These are phyloP conservation scores for Phortica okadai DNA, from an alignment of 2,888 invertebrate genomes.

Conservation along the genomic window DNA sequence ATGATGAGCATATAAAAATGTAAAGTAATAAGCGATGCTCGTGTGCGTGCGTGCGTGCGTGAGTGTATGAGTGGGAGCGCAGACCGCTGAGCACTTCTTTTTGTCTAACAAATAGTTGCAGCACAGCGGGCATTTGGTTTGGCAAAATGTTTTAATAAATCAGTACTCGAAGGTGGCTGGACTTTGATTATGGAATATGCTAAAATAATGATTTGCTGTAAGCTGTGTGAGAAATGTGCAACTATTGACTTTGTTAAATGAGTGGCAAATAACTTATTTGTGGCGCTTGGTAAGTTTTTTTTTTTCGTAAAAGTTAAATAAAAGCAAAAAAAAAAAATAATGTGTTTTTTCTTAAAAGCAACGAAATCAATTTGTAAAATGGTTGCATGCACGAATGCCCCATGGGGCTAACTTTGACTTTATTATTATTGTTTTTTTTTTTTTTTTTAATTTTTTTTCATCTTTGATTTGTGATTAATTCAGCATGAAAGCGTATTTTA, in stretches of 20 bases:
- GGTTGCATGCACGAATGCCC: not conserved
- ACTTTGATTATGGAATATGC: not conserved
- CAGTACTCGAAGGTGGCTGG: slow-evolving; percentile 5
- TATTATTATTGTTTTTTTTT: not conserved
- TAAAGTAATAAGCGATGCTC: not conserved
- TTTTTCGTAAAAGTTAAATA: no score
- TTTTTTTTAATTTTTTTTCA: not conserved
- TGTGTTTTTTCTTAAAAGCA: no score
- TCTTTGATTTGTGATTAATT: slow-evolving; percentile 44
- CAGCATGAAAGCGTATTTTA: slow-evolving; percentile 54
- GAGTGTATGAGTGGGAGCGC: not conserved
- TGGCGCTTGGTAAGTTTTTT: not conserved
- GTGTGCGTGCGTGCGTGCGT: not conserved
- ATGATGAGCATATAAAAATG: not conserved
- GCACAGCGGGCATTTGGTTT: not conserved
- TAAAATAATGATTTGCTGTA: slow-evolving; percentile 8
- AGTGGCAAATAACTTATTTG: not conserved
- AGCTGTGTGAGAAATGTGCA: not conserved
- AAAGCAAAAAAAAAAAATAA: no score
- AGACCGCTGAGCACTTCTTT: not conserved
- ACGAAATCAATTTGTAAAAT: no score
- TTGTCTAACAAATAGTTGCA: not conserved
- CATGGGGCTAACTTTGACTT: slow-evolving; percentile 4
- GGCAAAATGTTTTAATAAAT: slow-evolving; percentile 23
- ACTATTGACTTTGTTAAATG: not conserved